Percentiles rank a stretch among this genome's conserved stretches.
Conservation (phyloP, 2,113 vertebrate species). For the Chaetodon trifascialis region DNA sequence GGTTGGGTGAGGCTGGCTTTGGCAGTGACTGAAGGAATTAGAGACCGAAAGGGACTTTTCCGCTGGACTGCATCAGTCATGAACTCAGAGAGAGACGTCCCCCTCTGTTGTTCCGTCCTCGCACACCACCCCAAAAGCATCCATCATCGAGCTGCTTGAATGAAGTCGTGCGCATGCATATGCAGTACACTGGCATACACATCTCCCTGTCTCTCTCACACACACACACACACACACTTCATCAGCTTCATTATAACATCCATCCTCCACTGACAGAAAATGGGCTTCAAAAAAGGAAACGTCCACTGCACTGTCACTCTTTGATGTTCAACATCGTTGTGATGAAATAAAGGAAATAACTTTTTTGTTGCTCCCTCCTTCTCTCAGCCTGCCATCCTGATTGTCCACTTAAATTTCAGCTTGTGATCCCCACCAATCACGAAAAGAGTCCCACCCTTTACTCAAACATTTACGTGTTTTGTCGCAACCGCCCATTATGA, state of each 20-base stretch:
- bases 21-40: constrained; percentile 42
- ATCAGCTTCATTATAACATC: not conserved
- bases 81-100: constrained; percentile 33
- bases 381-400: constrained; percentile 11
- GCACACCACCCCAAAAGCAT: constrained; percentile 9
- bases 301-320: not conserved
- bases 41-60: constrained; percentile 65
- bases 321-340: constrained; percentile 18
- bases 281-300: constrained; percentile 2
- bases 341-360: constrained; percentile 17
- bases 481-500: not conserved
- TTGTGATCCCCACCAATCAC: constrained; percentile 1
- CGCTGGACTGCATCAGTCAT: constrained; percentile 41
- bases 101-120: not conserved
- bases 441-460: not conserved
- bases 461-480: not conserved
- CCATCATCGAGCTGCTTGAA: constrained; percentile 16
- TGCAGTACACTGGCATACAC: not conserved
- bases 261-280: not conserved
- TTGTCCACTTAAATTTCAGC: constrained; percentile 20
- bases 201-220: not conserved
- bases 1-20: constrained; percentile 41
- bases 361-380: constrained; percentile 6
- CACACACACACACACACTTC: not conserved
- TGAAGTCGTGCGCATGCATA: constrained; percentile 1